Conservation (phyloP, 2,888 invertebrate genomes). For the Congeria kusceri region DNA sequence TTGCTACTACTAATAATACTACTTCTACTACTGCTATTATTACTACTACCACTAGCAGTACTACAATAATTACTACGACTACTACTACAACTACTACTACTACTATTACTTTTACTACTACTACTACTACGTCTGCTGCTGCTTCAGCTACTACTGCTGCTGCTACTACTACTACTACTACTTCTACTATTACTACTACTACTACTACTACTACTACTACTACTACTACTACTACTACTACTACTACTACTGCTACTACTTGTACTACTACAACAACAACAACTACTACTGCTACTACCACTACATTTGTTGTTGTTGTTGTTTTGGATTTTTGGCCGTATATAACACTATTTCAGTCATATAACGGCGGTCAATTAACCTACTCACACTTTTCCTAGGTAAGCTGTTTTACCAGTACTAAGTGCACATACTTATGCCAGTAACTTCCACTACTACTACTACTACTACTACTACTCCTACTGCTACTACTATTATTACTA, state of each 20-base stretch:
- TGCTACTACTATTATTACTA: too few relatives aligned
- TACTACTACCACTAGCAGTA: not conserved
- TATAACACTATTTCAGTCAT: too few relatives aligned
- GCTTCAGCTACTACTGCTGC: not conserved
- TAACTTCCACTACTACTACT: too few relatives aligned
- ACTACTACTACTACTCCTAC: too few relatives aligned
- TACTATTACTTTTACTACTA: not conserved
- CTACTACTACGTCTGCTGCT: not conserved
- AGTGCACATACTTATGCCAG: too few relatives aligned
- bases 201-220: not conserved
- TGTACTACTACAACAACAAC: not conserved
- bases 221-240: slow-evolving; percentile 5
- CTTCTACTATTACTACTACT: not conserved
- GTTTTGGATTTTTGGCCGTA: too few relatives aligned
- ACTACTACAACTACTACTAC: not conserved
- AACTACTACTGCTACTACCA: too few relatives aligned
- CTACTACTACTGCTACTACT: not conserved
- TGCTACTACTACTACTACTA: not conserved
- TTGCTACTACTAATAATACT: not conserved
- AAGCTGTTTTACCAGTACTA: too few relatives aligned
- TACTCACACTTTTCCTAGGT: too few relatives aligned
- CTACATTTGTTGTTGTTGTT: too few relatives aligned
- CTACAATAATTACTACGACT: not conserved
- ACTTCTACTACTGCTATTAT: not conserved
- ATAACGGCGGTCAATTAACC: too few relatives aligned